Conservation (phyloP, 2,113 vertebrate species). For the Peromyscus leucopus region DNA sequence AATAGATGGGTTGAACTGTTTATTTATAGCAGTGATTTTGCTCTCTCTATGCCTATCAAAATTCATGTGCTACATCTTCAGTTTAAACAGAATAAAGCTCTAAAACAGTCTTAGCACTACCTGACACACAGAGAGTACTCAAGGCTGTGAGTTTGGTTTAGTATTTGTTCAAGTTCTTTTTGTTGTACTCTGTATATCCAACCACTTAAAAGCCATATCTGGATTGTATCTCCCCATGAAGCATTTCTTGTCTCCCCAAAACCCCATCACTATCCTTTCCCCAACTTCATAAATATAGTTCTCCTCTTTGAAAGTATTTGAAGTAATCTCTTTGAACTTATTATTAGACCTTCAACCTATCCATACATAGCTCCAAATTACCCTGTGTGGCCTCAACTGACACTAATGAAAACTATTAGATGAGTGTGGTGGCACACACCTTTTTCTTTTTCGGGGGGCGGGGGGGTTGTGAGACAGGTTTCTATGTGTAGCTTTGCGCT, state of each 20-base stretch:
- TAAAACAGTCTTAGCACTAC: not conserved
- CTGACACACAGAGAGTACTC: not conserved
- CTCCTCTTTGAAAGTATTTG: not conserved
- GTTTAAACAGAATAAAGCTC: not conserved
- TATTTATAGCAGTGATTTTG: not conserved
- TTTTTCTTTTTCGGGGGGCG: too few relatives aligned
- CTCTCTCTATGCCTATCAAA: not conserved
- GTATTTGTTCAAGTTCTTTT: conserved; percentile 13
- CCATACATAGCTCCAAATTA: too few relatives aligned
- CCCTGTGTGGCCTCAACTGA: not conserved
- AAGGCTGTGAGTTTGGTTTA: not conserved
- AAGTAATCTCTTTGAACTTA: not conserved
- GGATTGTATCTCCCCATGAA: not conserved
- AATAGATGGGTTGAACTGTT: not conserved
- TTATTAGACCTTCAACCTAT: too few relatives aligned
- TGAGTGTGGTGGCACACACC: not conserved
- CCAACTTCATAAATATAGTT: not conserved
- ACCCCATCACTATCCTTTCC: not conserved
- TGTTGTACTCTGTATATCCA: not conserved
- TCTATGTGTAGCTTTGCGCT: too few relatives aligned
- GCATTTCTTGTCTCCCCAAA: not conserved
- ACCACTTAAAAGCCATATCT: not conserved
- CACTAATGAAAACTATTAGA: not conserved
- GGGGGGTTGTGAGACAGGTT: too few relatives aligned
- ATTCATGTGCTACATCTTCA: not conserved